A percentile compares a stretch with the other conserved stretches of the same genome.
phyloP scores from a whole-genome alignment of 2,797 vertebrate species.

The Microhierax caerulescens region DNA sequence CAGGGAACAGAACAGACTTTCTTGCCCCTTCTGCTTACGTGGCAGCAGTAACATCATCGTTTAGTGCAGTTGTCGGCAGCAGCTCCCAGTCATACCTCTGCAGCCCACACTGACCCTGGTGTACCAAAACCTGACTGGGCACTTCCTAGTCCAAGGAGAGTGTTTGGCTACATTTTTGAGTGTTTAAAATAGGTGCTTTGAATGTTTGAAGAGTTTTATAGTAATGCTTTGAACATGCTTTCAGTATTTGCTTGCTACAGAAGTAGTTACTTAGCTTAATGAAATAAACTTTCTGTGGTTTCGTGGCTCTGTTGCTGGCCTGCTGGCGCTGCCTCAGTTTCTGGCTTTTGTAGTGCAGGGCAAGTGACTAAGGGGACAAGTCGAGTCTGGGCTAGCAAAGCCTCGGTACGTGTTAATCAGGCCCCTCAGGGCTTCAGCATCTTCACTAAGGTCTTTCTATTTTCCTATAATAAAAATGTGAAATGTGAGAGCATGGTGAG shows the following conservation, averaged over 20 bases:
- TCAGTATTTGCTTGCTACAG: not conserved
- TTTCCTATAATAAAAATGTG: fast-evolving
- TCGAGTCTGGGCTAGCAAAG: not conserved
- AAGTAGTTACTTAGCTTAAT: not conserved
- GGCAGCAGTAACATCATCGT: not conserved
- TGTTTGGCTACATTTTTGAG: fast-evolving
- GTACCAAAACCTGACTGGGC: not conserved
- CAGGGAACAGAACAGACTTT: not conserved
- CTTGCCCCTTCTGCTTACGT: not conserved
- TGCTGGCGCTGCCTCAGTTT: fast-evolving
- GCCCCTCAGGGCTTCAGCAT: not conserved
- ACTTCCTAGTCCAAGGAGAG: not conserved
- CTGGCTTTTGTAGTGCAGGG: fast-evolving
- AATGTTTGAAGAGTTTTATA: not conserved
- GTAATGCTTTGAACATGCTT: not conserved
- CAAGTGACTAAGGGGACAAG: not conserved
- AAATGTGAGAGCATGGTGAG: not conserved
- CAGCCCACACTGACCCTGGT: not conserved
- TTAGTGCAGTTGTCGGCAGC: fast-evolving
- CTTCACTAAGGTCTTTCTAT: not conserved
- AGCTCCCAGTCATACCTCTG: not conserved
- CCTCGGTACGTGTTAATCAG: fast-evolving
- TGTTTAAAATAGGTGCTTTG: not conserved
- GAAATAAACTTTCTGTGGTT: fast-evolving
- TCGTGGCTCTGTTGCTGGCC: not conserved